Conservation (phyloP, 2,113 vertebrate species). For the Bettongia penicillata region DNA sequence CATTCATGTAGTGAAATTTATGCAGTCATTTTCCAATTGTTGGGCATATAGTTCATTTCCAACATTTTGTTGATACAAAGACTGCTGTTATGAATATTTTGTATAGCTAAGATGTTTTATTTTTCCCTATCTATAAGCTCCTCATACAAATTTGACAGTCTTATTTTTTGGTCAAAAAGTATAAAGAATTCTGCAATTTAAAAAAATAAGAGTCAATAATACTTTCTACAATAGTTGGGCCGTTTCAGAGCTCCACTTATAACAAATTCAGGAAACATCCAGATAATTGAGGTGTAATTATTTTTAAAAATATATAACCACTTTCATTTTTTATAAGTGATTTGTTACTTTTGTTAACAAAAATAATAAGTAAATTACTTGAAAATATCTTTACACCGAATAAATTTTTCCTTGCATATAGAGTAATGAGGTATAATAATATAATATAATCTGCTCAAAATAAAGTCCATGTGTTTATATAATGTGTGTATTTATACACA, state of each 20-base stretch:
- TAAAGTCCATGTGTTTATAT: not conserved
- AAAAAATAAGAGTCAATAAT: not conserved
- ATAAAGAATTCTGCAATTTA: not conserved
- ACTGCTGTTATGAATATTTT: not conserved
- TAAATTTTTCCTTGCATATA: not conserved
- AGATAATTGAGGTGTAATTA: not conserved
- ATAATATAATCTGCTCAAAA: not conserved
- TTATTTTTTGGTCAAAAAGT: not conserved
- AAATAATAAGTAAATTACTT: not conserved
- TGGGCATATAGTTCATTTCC: not conserved
- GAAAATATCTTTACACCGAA: not conserved
- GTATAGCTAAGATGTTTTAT: not conserved
- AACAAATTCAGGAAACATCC: not conserved
- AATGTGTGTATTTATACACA: not conserved
- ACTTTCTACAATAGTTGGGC: not conserved
- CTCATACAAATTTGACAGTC: not conserved
- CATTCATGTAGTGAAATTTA: not conserved
- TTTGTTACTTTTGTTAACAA: not conserved
- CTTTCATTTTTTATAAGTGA: not conserved
- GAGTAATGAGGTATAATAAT: not conserved
- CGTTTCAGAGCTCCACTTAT: not conserved
- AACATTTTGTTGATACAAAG: not conserved
- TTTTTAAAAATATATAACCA: not conserved
- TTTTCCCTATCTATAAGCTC: not conserved
- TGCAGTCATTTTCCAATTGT: not conserved